Percentiles rank a stretch among this genome's conserved stretches.
Conservation (phyloP, 1,140 invertebrate genomes). For the Heterodera schachtii region DNA sequence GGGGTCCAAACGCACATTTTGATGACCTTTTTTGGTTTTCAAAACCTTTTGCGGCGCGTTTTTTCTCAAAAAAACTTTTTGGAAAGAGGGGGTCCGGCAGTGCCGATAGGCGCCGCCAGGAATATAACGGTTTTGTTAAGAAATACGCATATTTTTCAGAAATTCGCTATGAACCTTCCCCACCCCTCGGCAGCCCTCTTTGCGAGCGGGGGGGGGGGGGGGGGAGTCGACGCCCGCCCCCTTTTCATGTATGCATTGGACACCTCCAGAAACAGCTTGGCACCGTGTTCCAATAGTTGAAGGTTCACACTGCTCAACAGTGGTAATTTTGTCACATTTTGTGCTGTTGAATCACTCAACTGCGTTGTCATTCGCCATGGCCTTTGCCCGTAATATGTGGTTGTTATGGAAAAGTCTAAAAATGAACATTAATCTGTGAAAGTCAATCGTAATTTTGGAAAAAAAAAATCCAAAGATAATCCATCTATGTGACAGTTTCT, state of each 20-base stretch:
- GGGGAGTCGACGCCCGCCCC: no score
- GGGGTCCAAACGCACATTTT: no score
- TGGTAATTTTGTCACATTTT: conserved; percentile 10
- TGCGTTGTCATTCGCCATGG: conserved; percentile 35
- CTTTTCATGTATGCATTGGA: not conserved
- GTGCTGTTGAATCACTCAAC: not conserved
- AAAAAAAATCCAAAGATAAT: not conserved
- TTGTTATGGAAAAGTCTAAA: conserved; percentile 30
- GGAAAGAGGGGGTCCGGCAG: no score
- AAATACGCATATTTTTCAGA: no score
- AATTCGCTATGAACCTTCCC: no score
- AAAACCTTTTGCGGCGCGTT: no score
- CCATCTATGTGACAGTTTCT: not conserved
- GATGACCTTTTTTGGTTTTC: no score
- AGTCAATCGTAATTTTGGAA: not conserved
- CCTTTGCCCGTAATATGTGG: conserved; percentile 43
- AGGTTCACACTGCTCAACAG: conserved; percentile 8
- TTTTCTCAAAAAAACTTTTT: no score
- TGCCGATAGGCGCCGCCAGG: no score
- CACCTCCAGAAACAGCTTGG: conserved; percentile 44
- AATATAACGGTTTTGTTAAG: no score
- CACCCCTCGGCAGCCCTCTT: not conserved
- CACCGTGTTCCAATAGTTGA: conserved; percentile 46
- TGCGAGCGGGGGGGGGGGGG: conserved; percentile 18
- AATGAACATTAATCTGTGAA: not conserved